phyloP scores from a whole-genome alignment of 2,888 invertebrate genomes.

The Notodonta dromedarius region DNA sequence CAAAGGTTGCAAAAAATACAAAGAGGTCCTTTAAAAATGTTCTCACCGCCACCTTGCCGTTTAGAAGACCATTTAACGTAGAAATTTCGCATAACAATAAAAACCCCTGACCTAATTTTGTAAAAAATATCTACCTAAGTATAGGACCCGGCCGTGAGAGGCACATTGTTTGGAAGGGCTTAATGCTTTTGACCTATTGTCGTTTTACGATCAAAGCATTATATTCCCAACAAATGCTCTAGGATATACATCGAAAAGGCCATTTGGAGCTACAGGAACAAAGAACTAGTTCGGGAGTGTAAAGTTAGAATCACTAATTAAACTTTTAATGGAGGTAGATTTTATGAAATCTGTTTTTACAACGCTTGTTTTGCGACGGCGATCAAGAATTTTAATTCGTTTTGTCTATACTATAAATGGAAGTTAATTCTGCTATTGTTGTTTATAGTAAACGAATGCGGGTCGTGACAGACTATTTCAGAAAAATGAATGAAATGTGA shows the following conservation, averaged over 20 bases:
- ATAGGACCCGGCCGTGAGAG: not conserved
- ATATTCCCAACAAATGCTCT: not conserved
- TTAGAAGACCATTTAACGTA: constrained; percentile 1
- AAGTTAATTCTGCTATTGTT: constrained; percentile 12
- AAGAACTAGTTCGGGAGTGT: not conserved
- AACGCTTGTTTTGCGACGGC: not conserved
- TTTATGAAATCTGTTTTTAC: not conserved
- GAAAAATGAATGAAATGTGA: constrained; percentile 24
- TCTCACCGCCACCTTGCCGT: not conserved
- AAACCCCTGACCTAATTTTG: constrained; percentile 1
- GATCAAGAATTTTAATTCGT: not conserved
- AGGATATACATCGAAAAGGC: not conserved
- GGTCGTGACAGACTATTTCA: not conserved
- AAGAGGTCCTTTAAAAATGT: not conserved
- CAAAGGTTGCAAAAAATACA: not conserved
- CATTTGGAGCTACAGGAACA: not conserved
- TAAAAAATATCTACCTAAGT: constrained; percentile 1
- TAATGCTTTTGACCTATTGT: constrained; percentile 1
- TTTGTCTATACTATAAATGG: not conserved
- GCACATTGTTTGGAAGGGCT: constrained; percentile 1
- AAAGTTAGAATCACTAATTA: not conserved
- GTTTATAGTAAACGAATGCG: constrained; percentile 23
- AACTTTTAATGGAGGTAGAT: not conserved
- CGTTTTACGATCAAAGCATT: constrained; percentile 1
- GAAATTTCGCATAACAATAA: constrained; percentile 4